These are phyloP conservation scores for Drosophila gaucha DNA, from an alignment of 2,888 invertebrate species.

Conservation along the genomic window DNA sequence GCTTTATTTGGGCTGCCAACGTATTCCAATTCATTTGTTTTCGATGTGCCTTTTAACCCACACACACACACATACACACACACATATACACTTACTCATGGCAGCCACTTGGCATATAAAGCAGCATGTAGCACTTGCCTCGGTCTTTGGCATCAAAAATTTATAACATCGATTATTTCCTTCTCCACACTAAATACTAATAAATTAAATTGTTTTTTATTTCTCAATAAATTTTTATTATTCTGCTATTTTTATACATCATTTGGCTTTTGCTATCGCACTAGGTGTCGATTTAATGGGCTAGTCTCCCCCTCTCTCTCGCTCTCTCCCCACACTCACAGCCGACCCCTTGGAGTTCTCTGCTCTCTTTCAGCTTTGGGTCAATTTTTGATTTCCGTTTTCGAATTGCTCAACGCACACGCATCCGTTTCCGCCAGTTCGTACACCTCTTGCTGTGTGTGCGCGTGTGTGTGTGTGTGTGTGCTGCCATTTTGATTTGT, in stretches of 20 bases:
- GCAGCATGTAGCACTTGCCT: conserved; percentile 15
- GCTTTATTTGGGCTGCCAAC: conserved; percentile 73
- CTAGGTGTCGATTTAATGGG: conserved; percentile 80
- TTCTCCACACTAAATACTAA: conserved; percentile 82
- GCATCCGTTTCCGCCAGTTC: conserved; percentile 71
- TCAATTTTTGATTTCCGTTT: conserved; percentile 80
- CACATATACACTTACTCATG: conserved; percentile 5
- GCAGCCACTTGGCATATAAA: conserved; percentile 44
- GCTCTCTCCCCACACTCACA: not conserved
- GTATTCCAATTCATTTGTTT: conserved; percentile 78
- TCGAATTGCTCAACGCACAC: conserved; percentile 78
- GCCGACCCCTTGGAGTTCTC: not conserved
- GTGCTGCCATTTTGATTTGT: conserved; percentile 71
- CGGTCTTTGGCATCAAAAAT: conserved; percentile 67
- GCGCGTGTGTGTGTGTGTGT: conserved; percentile 19
- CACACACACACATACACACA: conserved; percentile 7
- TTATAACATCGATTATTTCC: conserved; percentile 81
- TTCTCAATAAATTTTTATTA: conserved; percentile 84
- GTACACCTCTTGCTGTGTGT: conserved; percentile 47
- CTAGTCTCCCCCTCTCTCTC: not conserved
- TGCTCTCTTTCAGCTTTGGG: conserved; percentile 61
- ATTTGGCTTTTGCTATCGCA: conserved; percentile 54
- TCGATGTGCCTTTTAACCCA: conserved; percentile 61
- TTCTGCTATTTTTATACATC: conserved; percentile 78
- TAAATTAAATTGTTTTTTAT: conserved; percentile 84